Evolutionary conservation across 2,797 vertebrate genomes (phyloP).

Genomic region (Argyrosomus regius): DNA sequence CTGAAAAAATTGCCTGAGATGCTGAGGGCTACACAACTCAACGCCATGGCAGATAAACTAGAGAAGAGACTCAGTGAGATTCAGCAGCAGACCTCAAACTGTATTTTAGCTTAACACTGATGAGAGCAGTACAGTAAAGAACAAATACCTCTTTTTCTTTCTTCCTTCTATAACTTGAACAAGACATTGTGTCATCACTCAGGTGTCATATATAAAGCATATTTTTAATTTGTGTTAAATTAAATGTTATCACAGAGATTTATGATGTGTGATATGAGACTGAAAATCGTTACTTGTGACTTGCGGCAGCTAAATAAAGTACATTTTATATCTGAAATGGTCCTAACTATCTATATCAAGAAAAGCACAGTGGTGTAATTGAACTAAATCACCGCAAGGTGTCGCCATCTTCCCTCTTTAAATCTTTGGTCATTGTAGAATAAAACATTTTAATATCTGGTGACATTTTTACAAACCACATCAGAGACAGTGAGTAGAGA

Average conservation of each 20-base stretch:
- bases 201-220: too few species aligned
- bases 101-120: conserved; percentile 11
- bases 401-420: conserved; percentile 17
- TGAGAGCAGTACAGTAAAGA: neutral
- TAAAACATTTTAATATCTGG: neutral
- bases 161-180: too few species aligned
- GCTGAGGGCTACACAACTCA: conserved; percentile 48
- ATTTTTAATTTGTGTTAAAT: neutral
- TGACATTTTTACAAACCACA: neutral
- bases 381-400: conserved; percentile 1
- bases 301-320: conserved; percentile 31
- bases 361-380: neutral
- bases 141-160: conserved; percentile 29
- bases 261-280: neutral
- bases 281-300: neutral
- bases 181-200: too few species aligned
- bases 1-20: conserved; percentile 62
- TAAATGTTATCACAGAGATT: neutral
- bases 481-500: neutral
- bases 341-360: neutral
- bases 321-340: neutral
- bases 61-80: conserved; percentile 45
- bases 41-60: conserved; percentile 42
- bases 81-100: conserved; percentile 30
- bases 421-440: neutral